Evolutionary conservation across 2,797 vertebrate genomes (phyloP).

Genomic region (Neosilurus hyrtlii): DNA sequence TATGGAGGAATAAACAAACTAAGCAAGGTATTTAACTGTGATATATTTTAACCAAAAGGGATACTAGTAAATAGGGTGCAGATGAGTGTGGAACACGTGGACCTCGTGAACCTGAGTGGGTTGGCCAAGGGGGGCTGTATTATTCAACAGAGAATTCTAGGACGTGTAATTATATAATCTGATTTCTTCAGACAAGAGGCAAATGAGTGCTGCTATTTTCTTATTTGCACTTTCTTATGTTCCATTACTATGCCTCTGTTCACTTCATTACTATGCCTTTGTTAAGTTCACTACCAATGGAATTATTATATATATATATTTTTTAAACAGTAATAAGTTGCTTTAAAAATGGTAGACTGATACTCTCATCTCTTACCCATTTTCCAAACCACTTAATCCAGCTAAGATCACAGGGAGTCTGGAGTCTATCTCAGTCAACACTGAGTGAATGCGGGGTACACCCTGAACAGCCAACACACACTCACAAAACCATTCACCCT

Average conservation of each 20-base stretch:
- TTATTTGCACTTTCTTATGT: constrained; percentile 32
- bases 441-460: no score
- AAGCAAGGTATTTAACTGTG: neutral
- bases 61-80: neutral
- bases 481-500: no score
- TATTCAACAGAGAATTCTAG: neutral
- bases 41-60: neutral
- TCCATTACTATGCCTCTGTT: constrained; percentile 28
- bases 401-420: no score
- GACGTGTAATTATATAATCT: constrained; percentile 18
- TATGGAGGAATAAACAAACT: neutral
- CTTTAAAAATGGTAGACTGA: constrained; percentile 27
- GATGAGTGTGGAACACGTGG: neutral
- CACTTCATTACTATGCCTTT: constrained; percentile 29
- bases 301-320: neutral
- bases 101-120: neutral
- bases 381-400: no score
- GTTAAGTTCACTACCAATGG: constrained; percentile 3
- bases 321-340: constrained; percentile 16
- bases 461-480: no score
- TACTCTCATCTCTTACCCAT: no score
- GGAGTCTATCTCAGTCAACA: no score
- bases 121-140: neutral
- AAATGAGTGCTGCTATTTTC: constrained; percentile 42
- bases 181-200: constrained; percentile 29